Percentiles rank a stretch among this genome's conserved stretches.
These are phyloP conservation scores for Trisateles emortualis DNA, from an alignment of 2,888 invertebrate species.

Conservation along the genomic window DNA sequence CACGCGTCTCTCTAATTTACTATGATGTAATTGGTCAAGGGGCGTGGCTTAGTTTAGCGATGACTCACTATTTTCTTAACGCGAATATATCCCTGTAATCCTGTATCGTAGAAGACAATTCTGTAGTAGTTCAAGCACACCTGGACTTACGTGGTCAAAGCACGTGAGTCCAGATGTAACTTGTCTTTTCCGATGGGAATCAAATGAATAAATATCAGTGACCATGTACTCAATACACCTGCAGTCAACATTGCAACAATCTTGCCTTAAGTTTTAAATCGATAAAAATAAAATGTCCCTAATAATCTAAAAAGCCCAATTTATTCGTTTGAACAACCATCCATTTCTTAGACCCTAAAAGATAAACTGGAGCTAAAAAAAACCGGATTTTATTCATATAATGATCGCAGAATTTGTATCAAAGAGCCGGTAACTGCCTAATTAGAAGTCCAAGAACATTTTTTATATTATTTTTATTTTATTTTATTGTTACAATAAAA, in stretches of 20 bases:
- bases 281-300: not conserved
- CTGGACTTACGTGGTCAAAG: too few relatives aligned
- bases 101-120: too few relatives aligned
- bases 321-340: conserved; percentile 18
- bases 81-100: too few relatives aligned
- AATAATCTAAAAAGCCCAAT: conserved; percentile 26
- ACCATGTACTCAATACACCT: not conserved
- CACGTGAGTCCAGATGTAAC: too few relatives aligned
- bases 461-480: conserved; percentile 30
- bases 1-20: too few relatives aligned
- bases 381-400: conserved; percentile 42
- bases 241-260: conserved; percentile 3
- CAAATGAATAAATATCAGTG: too few relatives aligned
- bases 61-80: too few relatives aligned
- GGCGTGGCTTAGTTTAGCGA: too few relatives aligned
- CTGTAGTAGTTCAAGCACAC: too few relatives aligned
- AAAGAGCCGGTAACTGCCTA: conserved; percentile 57
- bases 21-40: too few relatives aligned
- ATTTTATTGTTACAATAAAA: conserved; percentile 46
- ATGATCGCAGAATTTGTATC: conserved; percentile 57
- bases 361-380: conserved; percentile 32
- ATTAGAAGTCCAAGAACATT: conserved; percentile 50
- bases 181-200: too few relatives aligned
- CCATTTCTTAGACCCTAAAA: conserved; percentile 39
- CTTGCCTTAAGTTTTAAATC: not conserved